phyloP scores from a whole-genome alignment of 2,113 vertebrate genomes.

The Stigmatopora nigra region DNA sequence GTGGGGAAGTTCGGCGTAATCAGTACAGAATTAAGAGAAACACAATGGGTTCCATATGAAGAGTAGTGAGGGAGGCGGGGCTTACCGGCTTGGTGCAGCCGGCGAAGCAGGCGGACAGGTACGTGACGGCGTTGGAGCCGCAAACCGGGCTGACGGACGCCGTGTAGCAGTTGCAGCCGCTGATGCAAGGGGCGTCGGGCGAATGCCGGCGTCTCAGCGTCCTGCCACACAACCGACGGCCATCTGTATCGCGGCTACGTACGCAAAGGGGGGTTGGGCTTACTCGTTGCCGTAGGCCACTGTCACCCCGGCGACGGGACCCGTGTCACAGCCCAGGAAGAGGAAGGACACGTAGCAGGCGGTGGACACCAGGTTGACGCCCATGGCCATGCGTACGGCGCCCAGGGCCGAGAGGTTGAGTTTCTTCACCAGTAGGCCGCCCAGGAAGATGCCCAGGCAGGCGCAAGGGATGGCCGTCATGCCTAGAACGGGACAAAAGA shows the following conservation, averaged over 20 bases:
- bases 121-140: constrained; percentile 70
- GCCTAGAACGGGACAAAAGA: constrained; percentile 37
- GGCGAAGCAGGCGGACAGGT: constrained; percentile 72
- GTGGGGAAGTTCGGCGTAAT: too few relatives aligned
- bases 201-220: constrained; percentile 51
- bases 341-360: constrained; percentile 70
- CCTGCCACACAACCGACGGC: constrained; percentile 28
- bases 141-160: constrained; percentile 70
- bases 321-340: constrained; percentile 71
- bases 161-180: constrained; percentile 68
- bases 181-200: constrained; percentile 62
- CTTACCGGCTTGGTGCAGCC: constrained; percentile 70
- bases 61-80: neutral
- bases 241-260: neutral
- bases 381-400: constrained; percentile 69
- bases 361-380: constrained; percentile 70
- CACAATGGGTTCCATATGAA: too few relatives aligned
- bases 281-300: constrained; percentile 69
- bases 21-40: too few relatives aligned
- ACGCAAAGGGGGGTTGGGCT: constrained; percentile 16
- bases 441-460: constrained; percentile 71
- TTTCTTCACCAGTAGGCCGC: constrained; percentile 70
- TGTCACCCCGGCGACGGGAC: constrained; percentile 69
- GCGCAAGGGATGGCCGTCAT: constrained; percentile 73
- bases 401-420: constrained; percentile 70